phyloP scores from a whole-genome alignment of 2,797 vertebrate species.

The Dicrostonyx torquatus region DNA sequence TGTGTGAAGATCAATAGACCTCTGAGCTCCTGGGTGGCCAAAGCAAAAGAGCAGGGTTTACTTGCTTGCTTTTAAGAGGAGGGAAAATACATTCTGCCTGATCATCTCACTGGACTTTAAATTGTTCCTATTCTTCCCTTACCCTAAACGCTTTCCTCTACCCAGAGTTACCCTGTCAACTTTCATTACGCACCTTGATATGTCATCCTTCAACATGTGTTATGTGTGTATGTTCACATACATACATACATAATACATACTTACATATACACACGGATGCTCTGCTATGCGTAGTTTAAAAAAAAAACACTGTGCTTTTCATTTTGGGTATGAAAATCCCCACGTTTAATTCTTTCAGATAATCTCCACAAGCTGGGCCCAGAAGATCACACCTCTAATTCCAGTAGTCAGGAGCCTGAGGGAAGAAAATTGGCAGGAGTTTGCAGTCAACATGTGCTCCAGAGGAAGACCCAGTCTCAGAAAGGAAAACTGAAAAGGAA shows the following conservation, averaged over 20 bases:
- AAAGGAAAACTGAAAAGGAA: not conserved
- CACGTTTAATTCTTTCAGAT: not conserved
- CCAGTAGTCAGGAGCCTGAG: not conserved
- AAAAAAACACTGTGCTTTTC: not conserved
- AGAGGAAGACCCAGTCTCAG: not conserved
- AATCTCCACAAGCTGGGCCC: not conserved
- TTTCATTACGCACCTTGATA: not conserved
- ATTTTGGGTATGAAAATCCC: not conserved
- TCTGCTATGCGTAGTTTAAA: not conserved
- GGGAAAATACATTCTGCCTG: not conserved
- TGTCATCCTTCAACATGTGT: not conserved
- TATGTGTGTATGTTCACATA: not conserved
- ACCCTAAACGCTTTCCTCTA: not conserved
- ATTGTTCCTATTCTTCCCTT: not conserved
- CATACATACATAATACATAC: not conserved
- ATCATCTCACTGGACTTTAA: not conserved
- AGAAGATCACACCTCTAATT: not conserved
- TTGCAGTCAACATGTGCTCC: not conserved
- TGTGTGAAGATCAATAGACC: not conserved
- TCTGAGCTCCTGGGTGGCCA: not conserved
- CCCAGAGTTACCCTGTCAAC: not conserved
- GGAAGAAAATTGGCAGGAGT: not conserved
- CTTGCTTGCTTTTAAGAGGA: not conserved
- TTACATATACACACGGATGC: not conserved
- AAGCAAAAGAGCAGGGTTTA: not conserved